phyloP scores from a whole-genome alignment of 2,797 vertebrate genomes.

The Pseudochaenichthys georgianus region DNA sequence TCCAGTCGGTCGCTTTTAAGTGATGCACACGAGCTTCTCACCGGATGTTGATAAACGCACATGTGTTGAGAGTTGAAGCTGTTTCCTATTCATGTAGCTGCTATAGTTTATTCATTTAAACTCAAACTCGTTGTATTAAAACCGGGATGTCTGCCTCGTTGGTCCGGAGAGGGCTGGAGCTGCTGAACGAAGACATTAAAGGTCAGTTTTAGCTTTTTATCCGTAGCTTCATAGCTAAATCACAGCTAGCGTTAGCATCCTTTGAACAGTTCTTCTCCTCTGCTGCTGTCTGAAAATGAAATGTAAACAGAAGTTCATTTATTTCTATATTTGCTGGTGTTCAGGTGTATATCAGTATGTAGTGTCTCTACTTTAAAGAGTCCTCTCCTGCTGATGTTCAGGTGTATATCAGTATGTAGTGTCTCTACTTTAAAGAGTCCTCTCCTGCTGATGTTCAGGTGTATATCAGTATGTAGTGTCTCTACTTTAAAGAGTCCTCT shows the following conservation, averaged over 20 bases:
- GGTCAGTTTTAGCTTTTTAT: conserved; percentile 43
- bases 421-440: too few relatives aligned
- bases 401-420: too few relatives aligned
- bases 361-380: too few relatives aligned
- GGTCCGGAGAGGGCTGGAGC: conserved; percentile 82
- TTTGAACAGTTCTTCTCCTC: too few relatives aligned
- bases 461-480: too few relatives aligned
- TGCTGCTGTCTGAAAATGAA: too few relatives aligned
- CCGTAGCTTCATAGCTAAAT: not conserved
- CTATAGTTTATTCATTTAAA: not conserved
- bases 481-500: too few relatives aligned
- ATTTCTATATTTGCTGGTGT: too few relatives aligned
- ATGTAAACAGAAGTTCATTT: too few relatives aligned
- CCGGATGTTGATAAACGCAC: conserved; percentile 58
- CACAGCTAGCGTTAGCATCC: not conserved
- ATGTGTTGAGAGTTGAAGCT: not conserved
- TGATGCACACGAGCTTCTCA: not conserved
- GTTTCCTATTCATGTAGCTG: accelerated
- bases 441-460: too few relatives aligned
- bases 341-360: too few relatives aligned
- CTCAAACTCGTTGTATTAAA: not conserved
- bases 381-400: too few relatives aligned
- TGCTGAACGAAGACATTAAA: conserved; percentile 78
- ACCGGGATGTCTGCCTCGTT: conserved; percentile 80
- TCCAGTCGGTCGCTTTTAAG: conserved; percentile 9